Evolutionary conservation across 2,113 vertebrate genomes (phyloP), one percentile per base, ranked within the genome.

Genomic region (Mesitornis unicolor): DNA sequence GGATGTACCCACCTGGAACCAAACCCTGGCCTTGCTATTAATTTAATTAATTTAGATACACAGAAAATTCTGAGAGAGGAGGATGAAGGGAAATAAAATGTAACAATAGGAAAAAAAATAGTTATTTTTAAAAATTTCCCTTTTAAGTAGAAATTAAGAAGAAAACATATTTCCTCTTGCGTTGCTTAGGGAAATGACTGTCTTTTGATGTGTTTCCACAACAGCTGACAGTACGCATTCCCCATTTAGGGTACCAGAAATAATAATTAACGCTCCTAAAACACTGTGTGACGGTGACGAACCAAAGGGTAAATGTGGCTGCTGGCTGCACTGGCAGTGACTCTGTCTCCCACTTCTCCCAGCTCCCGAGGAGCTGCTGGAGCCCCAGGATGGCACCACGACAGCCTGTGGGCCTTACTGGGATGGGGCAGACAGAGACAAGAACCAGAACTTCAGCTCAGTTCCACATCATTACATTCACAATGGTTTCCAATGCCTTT

Each of bases 201-300:
- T 45, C n/a, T 75, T 75, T 42, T 69, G n/a, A 61, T 75, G 85
- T 85, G 71, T 63, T 87, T 76, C 63, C 59, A n/a, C 94, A 93
- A 59, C 29, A 86, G 71, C 33, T 51, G 38, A 84, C 54, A 63
- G 67, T 42, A 88, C 71, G 63, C 51, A 21, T 36, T 85, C 78
- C 54, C 84, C 59, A 54, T 68, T 86, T 61, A 77, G 38, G 50
- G 54, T 84, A 94, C 63, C 64, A 73, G 35, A 92, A 93, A 92
- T 50, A 90, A 80, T 60, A 36, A 83, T 54, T 70, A 96, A 68
- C 67, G 54, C 68, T 70, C 35, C 63, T 51, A 77, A 90, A 88
- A 53, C 1, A 1, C 15, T 26, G 22, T 17, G 69, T 29, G 36
- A 87, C 0, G 0, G 18, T 59, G 88, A 82, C 1, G 4, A 24